Percentiles rank a stretch among this genome's conserved stretches.
These are phyloP conservation scores for Melinopterus prodromus DNA, from an alignment of 2,888 invertebrate genomes.

Conservation along the genomic window DNA sequence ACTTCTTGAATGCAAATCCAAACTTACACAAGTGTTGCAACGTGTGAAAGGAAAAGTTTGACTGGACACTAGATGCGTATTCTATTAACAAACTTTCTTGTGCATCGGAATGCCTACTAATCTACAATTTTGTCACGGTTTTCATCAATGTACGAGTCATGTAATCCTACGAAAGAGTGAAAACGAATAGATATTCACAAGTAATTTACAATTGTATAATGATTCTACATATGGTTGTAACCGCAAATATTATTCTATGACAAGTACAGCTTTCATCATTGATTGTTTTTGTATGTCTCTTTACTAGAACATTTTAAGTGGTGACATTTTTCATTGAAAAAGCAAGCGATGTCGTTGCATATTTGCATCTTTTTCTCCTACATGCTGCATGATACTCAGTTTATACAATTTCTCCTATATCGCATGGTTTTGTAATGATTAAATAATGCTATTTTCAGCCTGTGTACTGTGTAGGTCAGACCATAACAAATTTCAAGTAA, in stretches of 20 bases:
- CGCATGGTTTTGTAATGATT: no score
- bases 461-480: no score
- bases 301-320: not conserved
- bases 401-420: no score
- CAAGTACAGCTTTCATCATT: not conserved
- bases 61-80: not conserved
- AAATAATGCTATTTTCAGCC: no score
- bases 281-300: not conserved
- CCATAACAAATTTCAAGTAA: no score
- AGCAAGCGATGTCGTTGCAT: no score
- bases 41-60: not conserved
- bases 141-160: not conserved
- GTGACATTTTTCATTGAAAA: no score
- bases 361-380: no score
- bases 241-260: not conserved
- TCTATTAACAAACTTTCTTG: not conserved
- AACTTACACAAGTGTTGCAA: not conserved
- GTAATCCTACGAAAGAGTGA: not conserved
- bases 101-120: not conserved
- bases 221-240: not conserved
- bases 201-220: not conserved
- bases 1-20: not conserved
- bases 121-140: not conserved
- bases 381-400: no score
- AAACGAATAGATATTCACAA: not conserved